Percentiles rank a stretch among this genome's conserved stretches.
Conservation (phyloP, 1,140 invertebrate genomes). For the Aleiodes sp. region DNA sequence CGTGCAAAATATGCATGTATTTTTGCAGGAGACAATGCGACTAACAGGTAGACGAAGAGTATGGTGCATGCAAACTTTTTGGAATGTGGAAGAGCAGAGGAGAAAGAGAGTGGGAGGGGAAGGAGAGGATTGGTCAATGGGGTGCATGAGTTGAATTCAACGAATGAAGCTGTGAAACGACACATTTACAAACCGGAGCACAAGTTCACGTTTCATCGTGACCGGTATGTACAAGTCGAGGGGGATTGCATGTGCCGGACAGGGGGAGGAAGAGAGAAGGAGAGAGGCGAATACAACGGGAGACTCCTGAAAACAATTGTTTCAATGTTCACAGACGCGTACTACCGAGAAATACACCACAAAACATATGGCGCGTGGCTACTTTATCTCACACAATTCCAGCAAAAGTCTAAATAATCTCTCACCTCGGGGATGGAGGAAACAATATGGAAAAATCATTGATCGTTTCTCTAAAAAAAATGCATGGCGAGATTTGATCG, state of each 20-base stretch:
- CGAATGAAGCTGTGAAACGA: slow-evolving; percentile 40
- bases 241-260: no score
- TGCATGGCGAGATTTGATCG: no score
- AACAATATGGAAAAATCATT: no score
- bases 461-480: no score
- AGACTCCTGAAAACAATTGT: slow-evolving; percentile 23
- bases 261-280: neutral
- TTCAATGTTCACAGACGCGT: slow-evolving; percentile 10
- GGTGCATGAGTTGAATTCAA: neutral
- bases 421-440: no score
- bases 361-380: slow-evolving; percentile 1
- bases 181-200: slow-evolving; percentile 39
- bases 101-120: neutral
- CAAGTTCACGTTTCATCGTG: slow-evolving; percentile 36
- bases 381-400: slow-evolving; percentile 1
- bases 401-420: neutral
- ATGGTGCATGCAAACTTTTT: neutral
- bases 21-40: slow-evolving; percentile 49
- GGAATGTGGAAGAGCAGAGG: neutral
- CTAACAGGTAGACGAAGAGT: neutral
- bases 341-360: neutral
- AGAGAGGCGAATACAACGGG: neutral
- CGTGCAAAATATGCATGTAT: slow-evolving; percentile 56
- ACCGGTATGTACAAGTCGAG: slow-evolving; percentile 17
- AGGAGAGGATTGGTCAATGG: neutral